A percentile compares a stretch with the other conserved stretches of the same genome.
These are phyloP conservation scores for Zhengitettix transpicula DNA, from an alignment of 2,888 invertebrate species.

Conservation along the genomic window DNA sequence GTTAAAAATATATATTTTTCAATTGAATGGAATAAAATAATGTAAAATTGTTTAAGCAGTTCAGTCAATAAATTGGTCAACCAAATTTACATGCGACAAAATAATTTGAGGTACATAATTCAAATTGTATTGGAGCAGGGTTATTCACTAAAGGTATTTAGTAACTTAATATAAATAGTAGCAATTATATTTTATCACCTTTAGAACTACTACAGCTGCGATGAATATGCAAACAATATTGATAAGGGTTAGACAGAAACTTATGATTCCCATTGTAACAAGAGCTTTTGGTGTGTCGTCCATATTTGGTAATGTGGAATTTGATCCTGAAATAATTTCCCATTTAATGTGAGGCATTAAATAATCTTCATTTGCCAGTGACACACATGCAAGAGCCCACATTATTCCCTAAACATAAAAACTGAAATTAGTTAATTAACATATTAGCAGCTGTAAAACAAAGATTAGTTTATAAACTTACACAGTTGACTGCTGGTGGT, in stretches of 20 bases:
- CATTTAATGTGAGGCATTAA: constrained; percentile 55
- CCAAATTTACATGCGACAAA: no score
- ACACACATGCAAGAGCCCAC: constrained; percentile 57
- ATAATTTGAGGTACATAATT: no score
- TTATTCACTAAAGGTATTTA: no score
- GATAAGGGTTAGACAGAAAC: constrained; percentile 59
- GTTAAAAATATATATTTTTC: no score
- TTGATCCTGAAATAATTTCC: constrained; percentile 38
- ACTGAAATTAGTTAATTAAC: not conserved
- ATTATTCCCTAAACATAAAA: constrained; percentile 39
- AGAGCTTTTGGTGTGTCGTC: constrained; percentile 61
- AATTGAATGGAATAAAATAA: no score
- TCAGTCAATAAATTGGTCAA: no score
- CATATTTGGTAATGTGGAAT: constrained; percentile 28
- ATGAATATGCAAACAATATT: constrained; percentile 73
- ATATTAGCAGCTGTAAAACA: not conserved
- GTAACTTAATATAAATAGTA: no score
- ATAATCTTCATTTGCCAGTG: constrained; percentile 47
- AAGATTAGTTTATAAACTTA: constrained; percentile 26
- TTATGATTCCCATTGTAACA: constrained; percentile 60
- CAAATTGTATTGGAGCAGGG: no score
- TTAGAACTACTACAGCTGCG: constrained; percentile 60
- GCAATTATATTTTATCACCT: constrained; percentile 24
- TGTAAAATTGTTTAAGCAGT: no score
- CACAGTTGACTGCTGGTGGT: constrained; percentile 75